phyloP scores from a whole-genome alignment of 2,888 invertebrate species.

The Hylaea fasciaria region DNA sequence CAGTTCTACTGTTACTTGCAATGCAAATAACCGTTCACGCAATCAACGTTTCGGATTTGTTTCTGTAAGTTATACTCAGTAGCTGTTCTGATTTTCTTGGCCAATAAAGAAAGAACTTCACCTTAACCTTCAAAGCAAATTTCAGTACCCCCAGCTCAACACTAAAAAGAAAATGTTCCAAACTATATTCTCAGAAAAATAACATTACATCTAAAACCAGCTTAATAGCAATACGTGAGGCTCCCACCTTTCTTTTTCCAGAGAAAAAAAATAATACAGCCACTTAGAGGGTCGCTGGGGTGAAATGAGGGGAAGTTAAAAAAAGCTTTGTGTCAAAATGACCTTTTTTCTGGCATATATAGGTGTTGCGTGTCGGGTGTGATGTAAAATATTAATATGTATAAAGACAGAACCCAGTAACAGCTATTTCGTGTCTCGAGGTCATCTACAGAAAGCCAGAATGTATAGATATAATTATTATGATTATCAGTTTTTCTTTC shows the following conservation, averaged over 20 bases:
- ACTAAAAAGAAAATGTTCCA: slow-evolving; percentile 21
- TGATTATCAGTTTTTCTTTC: no score
- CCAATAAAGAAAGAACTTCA: no score
- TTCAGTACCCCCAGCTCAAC: neutral
- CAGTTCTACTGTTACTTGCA: no score
- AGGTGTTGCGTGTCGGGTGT: slow-evolving; percentile 45
- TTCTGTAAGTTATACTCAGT: no score
- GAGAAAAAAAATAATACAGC: slow-evolving; percentile 43
- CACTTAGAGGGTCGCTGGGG: slow-evolving; percentile 47
- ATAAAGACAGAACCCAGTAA: neutral
- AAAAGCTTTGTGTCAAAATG: slow-evolving; percentile 51
- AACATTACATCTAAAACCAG: slow-evolving; percentile 39
- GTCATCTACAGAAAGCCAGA: neutral
- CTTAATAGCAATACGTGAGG: slow-evolving; percentile 44
- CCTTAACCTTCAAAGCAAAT: no score
- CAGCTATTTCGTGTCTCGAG: neutral
- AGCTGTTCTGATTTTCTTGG: no score
- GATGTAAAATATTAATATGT: slow-evolving; percentile 44
- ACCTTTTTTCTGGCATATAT: slow-evolving; percentile 45
- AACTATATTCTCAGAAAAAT: slow-evolving; percentile 29
- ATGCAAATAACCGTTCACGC: no score
- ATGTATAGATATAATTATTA: no score
- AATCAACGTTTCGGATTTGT: no score
- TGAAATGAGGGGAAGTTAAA: slow-evolving; percentile 46
- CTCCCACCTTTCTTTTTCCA: slow-evolving; percentile 40